phyloP scores from a whole-genome alignment of 2,113 vertebrate species.

The Zosterops japonicus region DNA sequence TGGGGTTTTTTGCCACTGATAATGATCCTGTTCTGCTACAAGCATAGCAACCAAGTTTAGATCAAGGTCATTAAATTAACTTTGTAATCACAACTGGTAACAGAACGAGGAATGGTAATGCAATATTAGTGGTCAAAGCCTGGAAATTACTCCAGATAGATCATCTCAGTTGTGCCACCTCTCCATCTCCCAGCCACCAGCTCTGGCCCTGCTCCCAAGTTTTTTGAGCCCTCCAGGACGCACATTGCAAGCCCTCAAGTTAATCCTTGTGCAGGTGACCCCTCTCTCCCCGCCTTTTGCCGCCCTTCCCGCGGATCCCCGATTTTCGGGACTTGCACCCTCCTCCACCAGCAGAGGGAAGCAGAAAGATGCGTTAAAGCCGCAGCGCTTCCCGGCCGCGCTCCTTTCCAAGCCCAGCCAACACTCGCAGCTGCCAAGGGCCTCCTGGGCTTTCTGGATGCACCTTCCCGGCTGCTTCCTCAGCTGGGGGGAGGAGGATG shows the following conservation, averaged over 20 bases:
- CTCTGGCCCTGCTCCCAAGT: not conserved
- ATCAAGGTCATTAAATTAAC: not conserved
- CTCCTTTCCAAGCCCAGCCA: not conserved
- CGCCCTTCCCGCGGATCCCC: fast-evolving
- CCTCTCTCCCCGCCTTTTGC: not conserved
- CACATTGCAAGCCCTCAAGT: not conserved
- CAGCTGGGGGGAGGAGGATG: not conserved
- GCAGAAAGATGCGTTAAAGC: not conserved
- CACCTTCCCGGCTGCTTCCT: not conserved
- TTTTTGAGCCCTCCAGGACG: not conserved
- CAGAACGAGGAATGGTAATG: not conserved
- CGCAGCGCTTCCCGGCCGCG: fast-evolving
- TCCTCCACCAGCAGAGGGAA: constrained; percentile 50
- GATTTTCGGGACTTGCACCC: fast-evolving
- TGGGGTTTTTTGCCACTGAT: not conserved
- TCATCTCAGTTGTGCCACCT: not conserved
- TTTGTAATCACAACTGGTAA: not conserved
- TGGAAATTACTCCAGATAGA: not conserved
- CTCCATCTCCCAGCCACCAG: not conserved
- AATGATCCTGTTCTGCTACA: not conserved
- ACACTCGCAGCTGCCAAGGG: not conserved
- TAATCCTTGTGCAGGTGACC: not conserved
- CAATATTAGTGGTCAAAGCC: not conserved
- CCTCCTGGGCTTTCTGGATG: constrained; percentile 6
- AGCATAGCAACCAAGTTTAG: not conserved